Percentiles rank a stretch among this genome's conserved stretches.
These are phyloP conservation scores for Archilochus colubris DNA, from an alignment of 2,113 vertebrate species.

Conservation along the genomic window DNA sequence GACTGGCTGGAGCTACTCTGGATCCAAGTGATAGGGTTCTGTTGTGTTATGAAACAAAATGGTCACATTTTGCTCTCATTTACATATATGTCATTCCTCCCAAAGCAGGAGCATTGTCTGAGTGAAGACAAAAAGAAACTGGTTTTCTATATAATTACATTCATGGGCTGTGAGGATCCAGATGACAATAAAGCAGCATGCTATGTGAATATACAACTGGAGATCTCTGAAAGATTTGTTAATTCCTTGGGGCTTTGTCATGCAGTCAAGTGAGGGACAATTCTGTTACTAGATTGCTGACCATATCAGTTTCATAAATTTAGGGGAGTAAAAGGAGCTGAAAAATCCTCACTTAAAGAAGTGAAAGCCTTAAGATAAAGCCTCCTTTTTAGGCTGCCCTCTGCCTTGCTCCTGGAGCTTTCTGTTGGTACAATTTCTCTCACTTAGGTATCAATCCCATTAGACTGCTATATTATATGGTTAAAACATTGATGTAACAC, in stretches of 20 bases:
- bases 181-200: neutral
- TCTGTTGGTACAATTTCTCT: slow-evolving; percentile 17
- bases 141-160: slow-evolving; percentile 30
- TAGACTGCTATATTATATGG: slow-evolving; percentile 22
- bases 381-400: neutral
- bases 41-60: neutral
- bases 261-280: neutral
- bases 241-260: neutral
- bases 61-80: slow-evolving; percentile 27
- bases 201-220: neutral
- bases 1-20: neutral
- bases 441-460: slow-evolving; percentile 59
- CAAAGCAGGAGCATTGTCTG: slow-evolving; percentile 18
- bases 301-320: neutral
- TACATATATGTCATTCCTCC: neutral
- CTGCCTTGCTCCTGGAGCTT: slow-evolving; percentile 7
- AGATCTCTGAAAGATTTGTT: neutral
- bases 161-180: neutral
- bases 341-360: neutral
- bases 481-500: slow-evolving; percentile 60
- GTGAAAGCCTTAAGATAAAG: neutral
- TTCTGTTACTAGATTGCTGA: slow-evolving; percentile 14
- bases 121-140: neutral
- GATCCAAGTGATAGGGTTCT: neutral
- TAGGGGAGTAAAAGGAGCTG: neutral